These are phyloP conservation scores for Uropetala carovei DNA, from an alignment of 2,888 invertebrate genomes.

Conservation along the genomic window DNA sequence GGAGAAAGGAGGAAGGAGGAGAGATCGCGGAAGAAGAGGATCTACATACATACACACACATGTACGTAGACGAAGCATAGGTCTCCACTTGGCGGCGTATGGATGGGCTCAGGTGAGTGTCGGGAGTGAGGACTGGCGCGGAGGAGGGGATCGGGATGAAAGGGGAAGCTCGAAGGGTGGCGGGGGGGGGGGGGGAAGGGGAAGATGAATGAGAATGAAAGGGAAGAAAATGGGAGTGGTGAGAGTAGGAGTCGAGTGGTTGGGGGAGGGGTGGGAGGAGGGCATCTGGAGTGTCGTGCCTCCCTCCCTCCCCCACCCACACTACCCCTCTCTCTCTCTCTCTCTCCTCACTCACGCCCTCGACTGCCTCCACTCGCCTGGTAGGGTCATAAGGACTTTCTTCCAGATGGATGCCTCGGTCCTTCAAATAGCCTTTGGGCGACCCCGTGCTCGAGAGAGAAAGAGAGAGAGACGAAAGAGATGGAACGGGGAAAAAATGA, in stretches of 20 bases:
- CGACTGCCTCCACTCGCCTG: conserved; percentile 42
- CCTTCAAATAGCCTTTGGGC: conserved; percentile 64
- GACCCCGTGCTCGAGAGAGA: conserved; percentile 46
- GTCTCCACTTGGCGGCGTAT: neutral
- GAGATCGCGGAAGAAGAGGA: neutral
- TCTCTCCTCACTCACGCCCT: neutral
- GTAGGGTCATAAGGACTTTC: conserved; percentile 45
- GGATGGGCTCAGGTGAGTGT: too few relatives aligned
- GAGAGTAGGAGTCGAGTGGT: neutral
- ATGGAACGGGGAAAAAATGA: neutral
- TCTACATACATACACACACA: conserved; percentile 2
- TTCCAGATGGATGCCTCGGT: conserved; percentile 31
- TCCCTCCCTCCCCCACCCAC: neutral
- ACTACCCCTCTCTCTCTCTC: neutral
- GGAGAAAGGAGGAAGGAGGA: neutral
- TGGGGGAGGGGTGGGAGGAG: neutral
- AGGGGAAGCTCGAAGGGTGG: too few relatives aligned
- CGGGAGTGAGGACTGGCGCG: too few relatives aligned
- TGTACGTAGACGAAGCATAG: conserved; percentile 31
- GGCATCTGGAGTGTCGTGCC: conserved; percentile 16
- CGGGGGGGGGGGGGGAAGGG: too few relatives aligned
- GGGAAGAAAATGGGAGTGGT: neutral
- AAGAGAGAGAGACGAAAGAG: neutral
- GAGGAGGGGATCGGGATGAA: too few relatives aligned
- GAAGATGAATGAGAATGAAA: too few relatives aligned